Evolutionary conservation across 2,888 invertebrate genomes (phyloP), one percentile per base, ranked within the genome.

Genomic region (Caprella mutica): DNA sequence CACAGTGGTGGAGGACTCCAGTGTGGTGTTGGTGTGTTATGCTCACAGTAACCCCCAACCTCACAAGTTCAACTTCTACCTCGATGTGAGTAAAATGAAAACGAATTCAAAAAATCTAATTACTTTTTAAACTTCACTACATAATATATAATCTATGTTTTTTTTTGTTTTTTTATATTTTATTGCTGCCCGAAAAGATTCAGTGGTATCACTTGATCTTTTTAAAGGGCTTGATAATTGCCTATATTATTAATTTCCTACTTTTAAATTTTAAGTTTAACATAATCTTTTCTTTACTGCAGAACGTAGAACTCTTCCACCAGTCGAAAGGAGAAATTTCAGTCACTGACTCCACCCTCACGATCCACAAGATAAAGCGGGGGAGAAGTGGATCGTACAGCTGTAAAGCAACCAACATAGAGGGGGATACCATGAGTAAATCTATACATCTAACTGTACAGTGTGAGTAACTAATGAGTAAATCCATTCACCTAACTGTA

Each of bases 391-490:
- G 48, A 1, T 19, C 48, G 1, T 48, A 48, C 48, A 48, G 29
- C 30, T 48, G 48, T 24, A 48, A 48, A 29, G 48, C 48, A 5
- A 48, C 48, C 48, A 48, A 48, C 48, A 17, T 48, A 17, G 48
- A 48, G 19, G 48, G 48, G 3, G 48, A 27, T 3, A 26, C 29
- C 3, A 27, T 48, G 23, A 48, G 48, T 24, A 21, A 21, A 9
- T 19, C 48, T 12, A 27, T 48, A 5, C 48, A 48, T 26, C 48
- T 48, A 27, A 48, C 48, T 19, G 48, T 48, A 1, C n/a, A 30
- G 14, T 48, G 48, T 48, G 30, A 29, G 48, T 30, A 2, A 24
- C 26, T 3, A 21, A 40, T 3, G 1, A 17, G 12, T 40, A 23
- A 8, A 9, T 19, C 48, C 19, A 27, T 48, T 5, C 48, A 48